Percentiles rank a stretch among this genome's conserved stretches.
Conservation (phyloP, 2,797 vertebrate genomes). For the Carduelis carduelis region DNA sequence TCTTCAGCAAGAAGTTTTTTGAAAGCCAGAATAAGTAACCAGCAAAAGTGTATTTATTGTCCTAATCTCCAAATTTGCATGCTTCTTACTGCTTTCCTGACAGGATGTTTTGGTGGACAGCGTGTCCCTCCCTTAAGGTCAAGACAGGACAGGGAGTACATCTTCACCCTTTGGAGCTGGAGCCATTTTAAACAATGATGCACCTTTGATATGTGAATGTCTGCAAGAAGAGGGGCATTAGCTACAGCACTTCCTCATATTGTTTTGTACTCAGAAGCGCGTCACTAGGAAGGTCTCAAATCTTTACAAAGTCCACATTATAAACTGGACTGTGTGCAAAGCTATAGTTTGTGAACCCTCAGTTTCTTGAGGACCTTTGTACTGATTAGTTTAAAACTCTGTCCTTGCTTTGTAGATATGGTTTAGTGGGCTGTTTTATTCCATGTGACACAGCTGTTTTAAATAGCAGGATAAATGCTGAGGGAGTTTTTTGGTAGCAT, state of each 20-base stretch:
- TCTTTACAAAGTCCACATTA: constrained; percentile 44
- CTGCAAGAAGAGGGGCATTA: not conserved
- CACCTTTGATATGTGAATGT: constrained; percentile 25
- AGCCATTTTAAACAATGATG: constrained; percentile 58
- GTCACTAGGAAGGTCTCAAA: not conserved
- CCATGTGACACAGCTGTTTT: not conserved
- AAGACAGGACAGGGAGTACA: constrained; percentile 25
- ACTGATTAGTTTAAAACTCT: not conserved
- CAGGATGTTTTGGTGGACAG: constrained; percentile 62
- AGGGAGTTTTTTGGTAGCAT: not conserved
- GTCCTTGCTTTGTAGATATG: not conserved
- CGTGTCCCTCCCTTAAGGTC: constrained; percentile 44
- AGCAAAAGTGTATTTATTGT: constrained; percentile 5
- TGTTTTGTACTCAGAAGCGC: constrained; percentile 6
- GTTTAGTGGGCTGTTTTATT: not conserved
- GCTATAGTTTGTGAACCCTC: not conserved
- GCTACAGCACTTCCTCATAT: constrained; percentile 25
- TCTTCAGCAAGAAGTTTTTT: not conserved
- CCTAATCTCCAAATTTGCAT: constrained; percentile 28
- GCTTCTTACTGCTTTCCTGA: constrained; percentile 41
- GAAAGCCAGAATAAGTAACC: not conserved
- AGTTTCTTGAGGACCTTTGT: constrained; percentile 30
- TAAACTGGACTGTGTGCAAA: not conserved
- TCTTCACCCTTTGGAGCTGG: constrained; percentile 43
- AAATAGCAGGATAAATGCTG: not conserved